These are phyloP conservation scores for Anodontia alba DNA, from an alignment of 2,888 invertebrate species.

Conservation along the genomic window DNA sequence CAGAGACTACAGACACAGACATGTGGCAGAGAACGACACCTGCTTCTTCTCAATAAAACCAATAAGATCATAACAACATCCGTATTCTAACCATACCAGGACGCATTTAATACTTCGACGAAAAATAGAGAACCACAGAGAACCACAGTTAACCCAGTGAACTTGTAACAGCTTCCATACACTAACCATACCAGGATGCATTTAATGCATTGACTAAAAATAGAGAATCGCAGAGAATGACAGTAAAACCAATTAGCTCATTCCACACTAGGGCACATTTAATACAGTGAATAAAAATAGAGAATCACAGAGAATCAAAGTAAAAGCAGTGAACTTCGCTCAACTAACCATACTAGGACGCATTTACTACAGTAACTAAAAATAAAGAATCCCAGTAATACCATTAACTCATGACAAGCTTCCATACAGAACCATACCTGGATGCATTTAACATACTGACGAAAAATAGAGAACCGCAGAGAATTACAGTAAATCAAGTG, in stretches of 20 bases:
- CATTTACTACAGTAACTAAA: no score
- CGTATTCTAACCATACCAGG: not conserved
- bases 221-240: no score
- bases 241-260: slow-evolving; percentile 22
- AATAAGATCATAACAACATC: not conserved
- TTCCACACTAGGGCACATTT: not conserved
- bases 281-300: not conserved
- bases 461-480: no score
- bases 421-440: no score
- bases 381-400: no score
- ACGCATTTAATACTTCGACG: not conserved
- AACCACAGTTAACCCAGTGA: slow-evolving; percentile 26
- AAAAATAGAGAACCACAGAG: no score
- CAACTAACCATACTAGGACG: no score
- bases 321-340: no score
- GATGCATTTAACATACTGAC: no score
- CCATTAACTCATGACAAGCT: no score
- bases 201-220: not conserved
- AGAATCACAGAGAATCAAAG: no score
- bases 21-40: slow-evolving; percentile 44
- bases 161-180: not conserved
- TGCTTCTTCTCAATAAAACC: slow-evolving; percentile 54
- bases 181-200: not conserved
- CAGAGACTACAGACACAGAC: slow-evolving; percentile 37
- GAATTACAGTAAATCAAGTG: no score